phyloP scores from a whole-genome alignment of 30 jellyfish, hydroid and myxozoan genomes.

The Haliclystus octoradiatus region DNA sequence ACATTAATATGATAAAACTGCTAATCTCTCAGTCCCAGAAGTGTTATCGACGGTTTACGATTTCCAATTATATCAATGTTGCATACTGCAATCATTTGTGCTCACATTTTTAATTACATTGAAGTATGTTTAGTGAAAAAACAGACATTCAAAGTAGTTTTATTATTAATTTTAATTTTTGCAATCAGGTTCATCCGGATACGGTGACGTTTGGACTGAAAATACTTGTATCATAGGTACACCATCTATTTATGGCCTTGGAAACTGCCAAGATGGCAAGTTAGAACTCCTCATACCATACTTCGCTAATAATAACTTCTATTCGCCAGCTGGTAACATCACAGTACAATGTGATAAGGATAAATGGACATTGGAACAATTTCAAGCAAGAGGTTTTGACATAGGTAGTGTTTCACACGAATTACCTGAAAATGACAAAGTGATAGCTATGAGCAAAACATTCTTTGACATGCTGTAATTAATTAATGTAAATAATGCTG shows the following conservation, averaged over 20 bases:
- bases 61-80: no score
- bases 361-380: conserved; percentile 60
- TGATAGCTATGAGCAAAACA: conserved; percentile 70
- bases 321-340: conserved; percentile 58
- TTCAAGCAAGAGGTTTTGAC: conserved; percentile 74
- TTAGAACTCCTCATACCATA: conserved; percentile 50
- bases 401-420: conserved; percentile 22
- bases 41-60: no score
- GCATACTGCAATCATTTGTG: no score
- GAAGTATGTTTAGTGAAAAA: no score
- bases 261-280: conserved; percentile 53
- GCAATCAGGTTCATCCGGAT: conserved; percentile 85
- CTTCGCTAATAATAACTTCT: conserved; percentile 52
- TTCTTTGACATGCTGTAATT: no score
- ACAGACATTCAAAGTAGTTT: no score
- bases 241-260: conserved; percentile 52
- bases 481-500: no score
- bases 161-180: no score
- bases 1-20: no score
- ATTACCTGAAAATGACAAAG: conserved; percentile 29
- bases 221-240: conserved; percentile 47
- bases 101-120: no score
- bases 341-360: conserved; percentile 51
- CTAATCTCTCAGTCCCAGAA: no score
- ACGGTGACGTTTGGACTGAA: conserved; percentile 57